phyloP scores from a whole-genome alignment of 2,888 invertebrate species.

The Itoplectis maculator region DNA sequence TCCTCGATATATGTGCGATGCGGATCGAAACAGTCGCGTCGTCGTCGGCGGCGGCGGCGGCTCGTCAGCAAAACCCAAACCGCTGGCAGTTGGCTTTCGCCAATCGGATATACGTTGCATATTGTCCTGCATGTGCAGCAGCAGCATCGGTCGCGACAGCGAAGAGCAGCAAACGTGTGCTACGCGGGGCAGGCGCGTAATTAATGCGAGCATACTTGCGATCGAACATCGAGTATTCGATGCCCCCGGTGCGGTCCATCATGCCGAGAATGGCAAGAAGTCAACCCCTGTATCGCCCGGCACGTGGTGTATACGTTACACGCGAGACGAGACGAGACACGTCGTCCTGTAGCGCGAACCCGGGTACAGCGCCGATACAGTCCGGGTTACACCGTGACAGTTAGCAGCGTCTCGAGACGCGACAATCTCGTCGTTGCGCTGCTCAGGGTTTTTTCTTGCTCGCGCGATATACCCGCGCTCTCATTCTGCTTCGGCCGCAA shows the following conservation, averaged over 20 bases:
- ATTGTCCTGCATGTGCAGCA: constrained; percentile 40
- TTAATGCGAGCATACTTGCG: constrained; percentile 58
- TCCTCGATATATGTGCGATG: constrained; percentile 70
- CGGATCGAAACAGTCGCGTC: constrained; percentile 59
- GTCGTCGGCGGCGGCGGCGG: constrained; percentile 21
- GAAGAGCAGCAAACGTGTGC: constrained; percentile 15
- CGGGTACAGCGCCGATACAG: too few species aligned
- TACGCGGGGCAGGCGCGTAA: constrained; percentile 46
- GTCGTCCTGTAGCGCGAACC: constrained; percentile 36
- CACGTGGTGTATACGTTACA: constrained; percentile 28
- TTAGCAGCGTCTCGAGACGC: constrained; percentile 53
- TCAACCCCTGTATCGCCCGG: constrained; percentile 26
- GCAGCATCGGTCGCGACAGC: neutral
- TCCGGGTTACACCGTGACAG: constrained; percentile 53
- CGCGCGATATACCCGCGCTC: too few species aligned
- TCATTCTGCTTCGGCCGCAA: constrained; percentile 21
- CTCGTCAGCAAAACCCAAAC: constrained; percentile 65
- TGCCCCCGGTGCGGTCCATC: constrained; percentile 50
- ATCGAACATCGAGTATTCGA: constrained; percentile 46
- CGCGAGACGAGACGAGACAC: constrained; percentile 14
- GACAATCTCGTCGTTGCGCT: constrained; percentile 57
- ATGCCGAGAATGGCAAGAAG: constrained; percentile 57
- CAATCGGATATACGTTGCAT: constrained; percentile 53
- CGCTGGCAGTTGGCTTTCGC: constrained; percentile 55
- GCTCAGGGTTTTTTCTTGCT: neutral